phyloP scores from a whole-genome alignment of 2,113 vertebrate genomes.

The Ranitomeya variabilis region DNA sequence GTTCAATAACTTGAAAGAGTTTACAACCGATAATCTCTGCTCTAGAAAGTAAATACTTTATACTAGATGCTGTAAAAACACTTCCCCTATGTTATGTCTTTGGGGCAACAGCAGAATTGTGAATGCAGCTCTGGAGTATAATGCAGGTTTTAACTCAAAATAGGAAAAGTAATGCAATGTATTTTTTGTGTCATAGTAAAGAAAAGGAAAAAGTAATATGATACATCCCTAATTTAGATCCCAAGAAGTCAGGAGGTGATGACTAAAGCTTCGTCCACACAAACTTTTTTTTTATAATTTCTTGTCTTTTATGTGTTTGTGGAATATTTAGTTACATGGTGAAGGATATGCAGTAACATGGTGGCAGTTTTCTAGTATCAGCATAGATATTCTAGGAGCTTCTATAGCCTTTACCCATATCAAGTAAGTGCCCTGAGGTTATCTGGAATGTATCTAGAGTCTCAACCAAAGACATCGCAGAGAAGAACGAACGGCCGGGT shows the following conservation, averaged over 20 bases:
- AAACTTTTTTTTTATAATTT: neutral
- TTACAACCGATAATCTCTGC: no score
- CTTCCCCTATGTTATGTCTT: no score
- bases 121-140: neutral
- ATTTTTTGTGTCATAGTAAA: neutral
- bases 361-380: slow-evolving; percentile 18
- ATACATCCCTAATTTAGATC: neutral
- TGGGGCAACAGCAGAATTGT: neutral
- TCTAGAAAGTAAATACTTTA: no score
- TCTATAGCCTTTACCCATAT: slow-evolving; percentile 11
- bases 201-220: neutral
- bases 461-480: slow-evolving; percentile 21
- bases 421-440: slow-evolving; percentile 54
- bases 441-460: slow-evolving; percentile 38
- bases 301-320: neutral
- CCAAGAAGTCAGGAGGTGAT: neutral
- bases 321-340: neutral
- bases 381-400: slow-evolving; percentile 15
- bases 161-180: neutral
- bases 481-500: neutral
- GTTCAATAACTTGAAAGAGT: no score
- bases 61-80: no score
- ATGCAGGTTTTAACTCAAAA: neutral
- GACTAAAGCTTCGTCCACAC: neutral
- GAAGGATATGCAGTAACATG: neutral